phyloP scores from a whole-genome alignment of 2,113 vertebrate species.

The Pipa parva region DNA sequence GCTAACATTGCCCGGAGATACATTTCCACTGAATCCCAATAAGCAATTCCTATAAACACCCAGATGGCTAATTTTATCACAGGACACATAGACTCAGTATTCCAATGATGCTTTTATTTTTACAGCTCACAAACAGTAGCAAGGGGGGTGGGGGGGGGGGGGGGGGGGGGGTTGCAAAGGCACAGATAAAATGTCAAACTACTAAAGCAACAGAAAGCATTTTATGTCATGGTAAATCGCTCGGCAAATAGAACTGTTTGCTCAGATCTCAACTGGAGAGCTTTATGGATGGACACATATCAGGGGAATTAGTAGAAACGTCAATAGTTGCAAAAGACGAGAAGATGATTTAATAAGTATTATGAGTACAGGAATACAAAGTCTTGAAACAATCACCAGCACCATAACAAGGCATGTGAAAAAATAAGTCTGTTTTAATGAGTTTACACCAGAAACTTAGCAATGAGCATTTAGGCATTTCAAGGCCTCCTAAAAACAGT shows the following conservation, averaged over 20 bases:
- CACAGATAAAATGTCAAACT: slow-evolving; percentile 37
- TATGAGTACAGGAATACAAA: too few species aligned
- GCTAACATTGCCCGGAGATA: slow-evolving; percentile 57
- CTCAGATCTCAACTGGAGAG: slow-evolving; percentile 21
- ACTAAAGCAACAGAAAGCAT: slow-evolving; percentile 16
- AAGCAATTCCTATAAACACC: slow-evolving; percentile 49
- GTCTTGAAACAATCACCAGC: too few species aligned
- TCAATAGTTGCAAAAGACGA: slow-evolving; percentile 4
- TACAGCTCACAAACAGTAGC: slow-evolving; percentile 31
- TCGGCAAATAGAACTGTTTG: background rate
- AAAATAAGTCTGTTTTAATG: too few species aligned
- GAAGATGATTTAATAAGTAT: slow-evolving; percentile 15
- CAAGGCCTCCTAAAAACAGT: too few species aligned
- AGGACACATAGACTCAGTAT: slow-evolving; percentile 50
- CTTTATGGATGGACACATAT: slow-evolving; percentile 10
- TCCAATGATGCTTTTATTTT: slow-evolving; percentile 31
- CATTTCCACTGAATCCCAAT: slow-evolving; percentile 47
- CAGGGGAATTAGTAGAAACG: background rate
- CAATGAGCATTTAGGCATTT: too few species aligned
- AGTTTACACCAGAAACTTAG: too few species aligned
- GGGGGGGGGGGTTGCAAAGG: slow-evolving; percentile 11
- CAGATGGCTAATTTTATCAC: slow-evolving; percentile 56
- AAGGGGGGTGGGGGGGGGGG: slow-evolving; percentile 33
- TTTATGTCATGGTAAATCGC: rapidly evolving
- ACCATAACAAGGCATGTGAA: background rate